Percentiles rank a stretch among this genome's conserved stretches.
These are phyloP conservation scores for Gavia stellata DNA, from an alignment of 2,113 vertebrate genomes.

Conservation along the genomic window DNA sequence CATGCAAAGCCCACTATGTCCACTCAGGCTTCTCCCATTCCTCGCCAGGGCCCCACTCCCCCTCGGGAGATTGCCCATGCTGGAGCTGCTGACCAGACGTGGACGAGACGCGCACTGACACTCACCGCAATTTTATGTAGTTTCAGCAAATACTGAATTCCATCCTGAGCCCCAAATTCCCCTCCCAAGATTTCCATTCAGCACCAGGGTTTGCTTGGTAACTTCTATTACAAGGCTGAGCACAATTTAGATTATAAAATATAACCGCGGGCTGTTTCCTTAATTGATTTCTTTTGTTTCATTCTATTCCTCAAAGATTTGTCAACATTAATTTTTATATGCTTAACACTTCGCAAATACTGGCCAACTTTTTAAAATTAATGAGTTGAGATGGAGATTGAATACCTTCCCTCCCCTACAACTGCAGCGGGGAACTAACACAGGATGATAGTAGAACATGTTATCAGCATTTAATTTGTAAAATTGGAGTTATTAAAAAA, in stretches of 20 bases:
- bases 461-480: background rate
- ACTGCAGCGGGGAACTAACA: background rate
- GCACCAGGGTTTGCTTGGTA: background rate
- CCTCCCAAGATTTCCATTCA: background rate
- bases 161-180: background rate
- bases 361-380: constrained; percentile 77
- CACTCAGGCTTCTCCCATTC: background rate
- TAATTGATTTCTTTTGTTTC: constrained; percentile 83
- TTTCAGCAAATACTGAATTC: background rate
- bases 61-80: rapidly evolving
- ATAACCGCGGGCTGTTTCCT: constrained; percentile 65
- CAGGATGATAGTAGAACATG: background rate
- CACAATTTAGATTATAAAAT: constrained; percentile 37
- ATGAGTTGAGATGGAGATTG: constrained; percentile 75
- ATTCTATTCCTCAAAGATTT: constrained; percentile 79
- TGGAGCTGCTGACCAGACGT: background rate
- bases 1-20: background rate
- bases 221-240: background rate
- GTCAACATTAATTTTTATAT: constrained; percentile 80
- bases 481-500: background rate
- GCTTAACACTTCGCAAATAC: constrained; percentile 62
- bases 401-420: constrained; percentile 41
- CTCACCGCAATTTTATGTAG: rapidly evolving
- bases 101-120: rapidly evolving
- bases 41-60: too few relatives aligned